A percentile compares a stretch with the other conserved stretches of the same genome.
Conservation (phyloP, 2,113 vertebrate species). For the Cariama cristata region DNA sequence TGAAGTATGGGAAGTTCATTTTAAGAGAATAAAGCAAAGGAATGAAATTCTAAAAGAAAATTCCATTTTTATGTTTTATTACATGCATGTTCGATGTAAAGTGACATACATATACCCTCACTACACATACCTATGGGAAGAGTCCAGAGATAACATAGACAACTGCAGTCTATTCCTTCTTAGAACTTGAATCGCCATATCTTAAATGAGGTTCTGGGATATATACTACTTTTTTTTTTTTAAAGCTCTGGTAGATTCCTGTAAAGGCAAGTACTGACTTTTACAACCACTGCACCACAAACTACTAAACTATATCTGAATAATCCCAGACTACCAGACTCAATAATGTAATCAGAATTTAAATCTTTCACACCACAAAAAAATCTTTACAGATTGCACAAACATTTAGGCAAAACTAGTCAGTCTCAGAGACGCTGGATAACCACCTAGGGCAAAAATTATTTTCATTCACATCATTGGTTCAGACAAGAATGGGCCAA, state of each 20-base stretch:
- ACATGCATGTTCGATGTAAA: accelerated
- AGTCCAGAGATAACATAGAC: neutral
- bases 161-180: neutral
- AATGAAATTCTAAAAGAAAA: neutral
- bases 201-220: neutral
- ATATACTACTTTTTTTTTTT: neutral
- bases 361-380: neutral
- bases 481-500: neutral
- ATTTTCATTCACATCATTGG: neutral
- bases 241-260: neutral
- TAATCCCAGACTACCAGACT: neutral
- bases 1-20: neutral
- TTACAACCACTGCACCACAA: neutral
- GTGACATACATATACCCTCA: neutral
- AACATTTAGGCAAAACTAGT: neutral
- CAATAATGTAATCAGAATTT: neutral
- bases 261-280: neutral
- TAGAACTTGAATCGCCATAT: neutral
- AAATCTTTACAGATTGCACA: neutral
- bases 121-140: neutral
- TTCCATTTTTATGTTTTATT: neutral
- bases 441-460: neutral
- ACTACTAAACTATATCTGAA: neutral
- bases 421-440: neutral
- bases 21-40: neutral